Base-by-base conservation (phyloP, 2,113 vertebrate genomes). In the Indicator maculatus region DNA sequence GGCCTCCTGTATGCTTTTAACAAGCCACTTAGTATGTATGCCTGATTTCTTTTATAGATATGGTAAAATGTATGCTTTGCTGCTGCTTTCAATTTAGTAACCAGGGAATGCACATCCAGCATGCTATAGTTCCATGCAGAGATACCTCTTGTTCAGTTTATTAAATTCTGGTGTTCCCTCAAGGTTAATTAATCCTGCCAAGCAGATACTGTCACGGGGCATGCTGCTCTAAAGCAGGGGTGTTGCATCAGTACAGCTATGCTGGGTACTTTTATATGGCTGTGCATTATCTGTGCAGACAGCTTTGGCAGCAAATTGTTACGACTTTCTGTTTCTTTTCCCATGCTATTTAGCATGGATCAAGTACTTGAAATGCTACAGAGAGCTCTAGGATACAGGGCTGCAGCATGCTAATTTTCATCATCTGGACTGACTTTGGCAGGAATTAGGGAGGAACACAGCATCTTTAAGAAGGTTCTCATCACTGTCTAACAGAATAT, bases 1-100 rank as follows among this genome's bases (percentile, higher is more conserved):
- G 93, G 85, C 67, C 89, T 95, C 90, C 87, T 72, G 76, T 93
- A 90, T 92, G 94, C 86, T 94, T 95, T 94, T 96, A 93, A 96
- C 93, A 97, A 97, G 95, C 89, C 76, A 92, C 92, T 96, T 96
- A 93, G 93, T 93, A 93, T 78, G 76, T 92, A 92, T 93, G 94
- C 78, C 94, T 90, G 73, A 89, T 95, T 94, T 95, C 93, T 93
- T 97, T 94, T 93, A 80, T 70, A 88, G 87, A 88, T 86, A 93
- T 33, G 88, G 84, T 94, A 93, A 95, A 96, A 93, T 93, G 76
- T 75, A 0, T 89, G 85, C 88, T 89, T 93, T 91, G 86, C 96
- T 87, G 85, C 92, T 86, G 91, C 90, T 93, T 97, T 94, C 96
- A 94, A 89, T 90, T 91, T 92, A 88, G 92, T 67, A 93, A 81